phyloP scores from a whole-genome alignment of 1,140 invertebrate genomes.

The Formica selysi region DNA sequence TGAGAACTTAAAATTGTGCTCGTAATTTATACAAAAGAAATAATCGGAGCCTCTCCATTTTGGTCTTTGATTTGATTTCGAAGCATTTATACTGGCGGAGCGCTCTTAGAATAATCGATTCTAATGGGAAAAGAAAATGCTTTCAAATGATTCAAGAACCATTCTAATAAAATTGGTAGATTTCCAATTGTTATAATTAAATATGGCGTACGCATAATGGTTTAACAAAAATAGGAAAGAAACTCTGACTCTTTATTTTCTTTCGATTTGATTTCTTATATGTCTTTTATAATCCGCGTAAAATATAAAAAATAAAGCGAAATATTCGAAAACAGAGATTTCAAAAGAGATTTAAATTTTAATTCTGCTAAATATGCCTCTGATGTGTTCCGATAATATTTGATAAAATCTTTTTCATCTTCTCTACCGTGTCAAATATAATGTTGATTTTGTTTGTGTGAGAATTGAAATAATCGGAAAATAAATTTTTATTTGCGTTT shows the following conservation, averaged over 20 bases:
- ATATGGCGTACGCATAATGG: neutral
- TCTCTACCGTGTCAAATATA: neutral
- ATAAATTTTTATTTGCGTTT: slow-evolving; percentile 44
- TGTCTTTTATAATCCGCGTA: neutral
- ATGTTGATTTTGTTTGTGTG: slow-evolving; percentile 24
- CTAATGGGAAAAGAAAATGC: neutral
- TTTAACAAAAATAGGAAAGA: neutral
- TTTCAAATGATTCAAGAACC: neutral
- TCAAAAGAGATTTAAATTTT: slow-evolving; percentile 10
- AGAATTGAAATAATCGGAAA: slow-evolving; percentile 32
- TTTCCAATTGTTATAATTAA: neutral
- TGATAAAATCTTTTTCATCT: slow-evolving; percentile 2
- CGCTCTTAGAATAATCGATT: neutral
- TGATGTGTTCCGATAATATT: slow-evolving; percentile 4
- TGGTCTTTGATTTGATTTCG: neutral
- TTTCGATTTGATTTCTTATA: neutral
- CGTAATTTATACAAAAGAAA: neutral
- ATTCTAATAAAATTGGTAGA: slow-evolving; percentile 7
- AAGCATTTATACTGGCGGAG: neutral
- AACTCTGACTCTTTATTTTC: neutral
- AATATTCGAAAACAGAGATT: neutral
- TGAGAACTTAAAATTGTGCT: neutral
- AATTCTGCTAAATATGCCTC: neutral
- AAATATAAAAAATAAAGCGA: neutral
- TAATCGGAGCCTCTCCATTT: neutral